Percentiles rank a stretch among this genome's conserved stretches.
Evolutionary conservation across 2,888 invertebrate species (phyloP).

Genomic region (Papilio demoleus): DNA sequence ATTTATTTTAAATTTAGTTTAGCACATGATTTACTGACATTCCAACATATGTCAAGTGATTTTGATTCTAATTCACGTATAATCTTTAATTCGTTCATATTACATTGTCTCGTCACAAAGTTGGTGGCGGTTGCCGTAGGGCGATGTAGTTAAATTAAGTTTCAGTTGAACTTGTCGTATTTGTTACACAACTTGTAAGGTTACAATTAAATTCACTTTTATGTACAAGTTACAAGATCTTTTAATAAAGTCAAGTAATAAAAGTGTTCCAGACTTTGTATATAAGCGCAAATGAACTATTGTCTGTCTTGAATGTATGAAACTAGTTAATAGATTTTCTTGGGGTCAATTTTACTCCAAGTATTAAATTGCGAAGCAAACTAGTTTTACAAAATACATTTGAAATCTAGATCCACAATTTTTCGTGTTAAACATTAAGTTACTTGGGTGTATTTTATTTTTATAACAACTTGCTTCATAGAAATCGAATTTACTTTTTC

Average conservation of each 20-base stretch:
- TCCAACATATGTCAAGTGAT: conserved; percentile 3
- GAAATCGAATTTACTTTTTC: no score
- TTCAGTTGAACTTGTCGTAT: conserved; percentile 50
- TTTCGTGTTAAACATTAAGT: not conserved
- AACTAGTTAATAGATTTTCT: not conserved
- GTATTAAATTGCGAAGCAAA: not conserved
- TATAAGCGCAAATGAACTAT: not conserved
- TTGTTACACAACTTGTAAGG: conserved; percentile 25
- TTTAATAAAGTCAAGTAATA: conserved; percentile 19
- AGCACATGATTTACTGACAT: no score
- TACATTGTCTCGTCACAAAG: conserved; percentile 56
- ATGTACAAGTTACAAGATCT: conserved; percentile 1
- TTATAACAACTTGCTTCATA: not conserved
- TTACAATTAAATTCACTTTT: conserved; percentile 24
- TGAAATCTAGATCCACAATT: not conserved
- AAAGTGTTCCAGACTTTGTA: not conserved
- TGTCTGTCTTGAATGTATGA: not conserved
- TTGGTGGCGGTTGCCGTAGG: conserved; percentile 57
- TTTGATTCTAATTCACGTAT: conserved; percentile 5
- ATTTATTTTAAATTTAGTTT: no score
- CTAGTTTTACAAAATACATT: not conserved
- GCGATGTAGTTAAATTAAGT: conserved; percentile 64
- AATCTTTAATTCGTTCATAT: conserved; percentile 48
- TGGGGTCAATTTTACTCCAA: not conserved
- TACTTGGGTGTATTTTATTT: not conserved